Percentiles rank a stretch among this genome's conserved stretches.
phyloP scores from a whole-genome alignment of 2,888 invertebrate genomes.

The Caenorhabditis auriculariae region DNA sequence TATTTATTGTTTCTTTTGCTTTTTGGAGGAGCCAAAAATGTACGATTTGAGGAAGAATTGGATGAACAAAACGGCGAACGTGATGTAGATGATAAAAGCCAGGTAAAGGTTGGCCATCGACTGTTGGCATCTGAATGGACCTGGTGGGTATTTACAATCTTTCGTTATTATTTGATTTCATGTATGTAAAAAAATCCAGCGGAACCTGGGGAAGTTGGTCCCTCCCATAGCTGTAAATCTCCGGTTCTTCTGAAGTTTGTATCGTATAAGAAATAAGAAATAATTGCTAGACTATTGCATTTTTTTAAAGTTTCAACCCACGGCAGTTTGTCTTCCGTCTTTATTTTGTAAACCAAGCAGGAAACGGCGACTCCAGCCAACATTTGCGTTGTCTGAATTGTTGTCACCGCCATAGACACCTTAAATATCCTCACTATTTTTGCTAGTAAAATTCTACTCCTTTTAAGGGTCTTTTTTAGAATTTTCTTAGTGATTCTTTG shows the following conservation, averaged over 20 bases:
- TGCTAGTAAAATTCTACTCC: too few relatives aligned
- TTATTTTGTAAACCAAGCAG: constrained; percentile 52
- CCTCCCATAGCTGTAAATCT: too few relatives aligned
- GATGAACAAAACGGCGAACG: constrained; percentile 58
- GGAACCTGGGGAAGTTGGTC: too few relatives aligned
- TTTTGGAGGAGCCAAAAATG: too few relatives aligned
- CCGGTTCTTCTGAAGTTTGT: too few relatives aligned
- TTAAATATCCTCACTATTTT: too few relatives aligned
- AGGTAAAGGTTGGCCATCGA: constrained; percentile 57
- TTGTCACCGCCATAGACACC: constrained; percentile 58
- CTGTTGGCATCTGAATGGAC: constrained; percentile 55
- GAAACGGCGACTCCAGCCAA: constrained; percentile 58
- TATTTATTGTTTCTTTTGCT: too few relatives aligned
- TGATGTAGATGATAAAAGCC: constrained; percentile 56
- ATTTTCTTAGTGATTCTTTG: too few relatives aligned
- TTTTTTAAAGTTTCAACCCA: constrained; percentile 17
- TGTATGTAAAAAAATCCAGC: too few relatives aligned
- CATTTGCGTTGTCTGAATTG: constrained; percentile 60
- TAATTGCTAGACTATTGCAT: not conserved
- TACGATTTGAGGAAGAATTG: constrained; percentile 57
- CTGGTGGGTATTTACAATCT: too few relatives aligned
- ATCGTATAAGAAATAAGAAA: not conserved
- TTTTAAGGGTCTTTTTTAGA: too few relatives aligned
- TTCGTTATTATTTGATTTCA: too few relatives aligned
- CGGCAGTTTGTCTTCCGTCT: constrained; percentile 35